Base-by-base conservation (phyloP, 2,888 invertebrate species). In the Lasioglossum pauxillum region DNA sequence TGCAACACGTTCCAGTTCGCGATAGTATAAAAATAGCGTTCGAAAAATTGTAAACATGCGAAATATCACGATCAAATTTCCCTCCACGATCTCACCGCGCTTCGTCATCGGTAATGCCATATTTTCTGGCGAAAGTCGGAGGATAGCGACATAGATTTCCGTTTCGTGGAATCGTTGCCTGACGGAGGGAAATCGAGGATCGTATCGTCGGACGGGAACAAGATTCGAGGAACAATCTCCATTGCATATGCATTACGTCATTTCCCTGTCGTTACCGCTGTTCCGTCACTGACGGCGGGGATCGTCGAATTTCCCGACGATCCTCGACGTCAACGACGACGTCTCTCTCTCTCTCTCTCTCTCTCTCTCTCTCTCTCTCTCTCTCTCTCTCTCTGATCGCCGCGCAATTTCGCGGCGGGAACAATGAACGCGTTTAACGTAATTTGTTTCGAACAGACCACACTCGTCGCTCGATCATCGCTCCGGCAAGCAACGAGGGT, bases 351-450 rank as follows among this genome's bases (percentile, higher is more conserved):
- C 53, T 2, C 2, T 57, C 7, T 23, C 57, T 3, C 53, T 53
- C 8, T 23, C 7, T 35, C 35, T 2, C 35, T 35, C 35, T 35
- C 35, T 53, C 53, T 19, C 53, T 8, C n/a, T n/a, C 53, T 23
- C 57, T n/a, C n/a, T 23, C n/a, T n/a, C 4, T 57, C 12, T 2
- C 57, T n/a, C 12, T 27, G 27, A 14, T 27, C 14, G 14, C 60
- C 2, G 27, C 5, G 31, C 16, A 27, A 60, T 27, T 60, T 53
- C 53, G 60, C 60, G 27, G 75, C 35, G 60, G 0, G 44, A 49
- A 75, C 71, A 75, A 78, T 85, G 75, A 80, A 80, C 64, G 53
- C 69, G 38, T 14, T 80, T 84, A 80, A 85, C 35, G 46, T 78
- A 78, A 86, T 86, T 81, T 81, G 72, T 75, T 77, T 80, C 60